These are phyloP conservation scores for Hydraecia micacea DNA, from an alignment of 2,888 invertebrate species.

Conservation along the genomic window DNA sequence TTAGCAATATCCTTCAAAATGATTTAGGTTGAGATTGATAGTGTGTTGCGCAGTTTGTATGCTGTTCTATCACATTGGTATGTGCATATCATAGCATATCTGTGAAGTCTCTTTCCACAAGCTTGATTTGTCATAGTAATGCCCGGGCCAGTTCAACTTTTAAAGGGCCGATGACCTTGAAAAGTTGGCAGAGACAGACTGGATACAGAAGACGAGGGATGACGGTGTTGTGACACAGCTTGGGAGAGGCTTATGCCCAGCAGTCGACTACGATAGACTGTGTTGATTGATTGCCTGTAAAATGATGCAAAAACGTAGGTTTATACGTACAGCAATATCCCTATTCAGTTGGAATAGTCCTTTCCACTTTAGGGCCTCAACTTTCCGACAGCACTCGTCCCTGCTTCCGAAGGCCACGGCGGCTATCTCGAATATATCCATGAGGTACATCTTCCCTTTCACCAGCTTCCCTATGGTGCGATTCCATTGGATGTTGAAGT, in stretches of 20 bases:
- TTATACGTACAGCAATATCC: conserved; percentile 81
- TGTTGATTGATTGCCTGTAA: not conserved
- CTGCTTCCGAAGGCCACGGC: conserved; percentile 96
- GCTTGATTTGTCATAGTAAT: no score
- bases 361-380: conserved; percentile 94
- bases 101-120: not conserved
- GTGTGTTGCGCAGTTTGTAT: no score
- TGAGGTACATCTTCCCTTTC: conserved; percentile 94
- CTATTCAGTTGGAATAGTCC: conserved; percentile 92
- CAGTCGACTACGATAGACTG: not conserved
- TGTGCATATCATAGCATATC: not conserved
- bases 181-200: no score
- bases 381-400: conserved; percentile 94
- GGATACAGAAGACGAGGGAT: no score
- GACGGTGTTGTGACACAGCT: not conserved
- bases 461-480: conserved; percentile 94
- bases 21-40: no score
- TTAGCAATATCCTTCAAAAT: no score
- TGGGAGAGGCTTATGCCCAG: not conserved
- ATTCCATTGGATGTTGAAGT: conserved; percentile 95
- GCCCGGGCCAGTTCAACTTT: no score
- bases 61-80: not conserved
- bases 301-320: not conserved
- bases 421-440: conserved; percentile 96
- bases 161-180: no score